Conservation (phyloP, 2,113 vertebrate species). For the Gila orcuttii region DNA sequence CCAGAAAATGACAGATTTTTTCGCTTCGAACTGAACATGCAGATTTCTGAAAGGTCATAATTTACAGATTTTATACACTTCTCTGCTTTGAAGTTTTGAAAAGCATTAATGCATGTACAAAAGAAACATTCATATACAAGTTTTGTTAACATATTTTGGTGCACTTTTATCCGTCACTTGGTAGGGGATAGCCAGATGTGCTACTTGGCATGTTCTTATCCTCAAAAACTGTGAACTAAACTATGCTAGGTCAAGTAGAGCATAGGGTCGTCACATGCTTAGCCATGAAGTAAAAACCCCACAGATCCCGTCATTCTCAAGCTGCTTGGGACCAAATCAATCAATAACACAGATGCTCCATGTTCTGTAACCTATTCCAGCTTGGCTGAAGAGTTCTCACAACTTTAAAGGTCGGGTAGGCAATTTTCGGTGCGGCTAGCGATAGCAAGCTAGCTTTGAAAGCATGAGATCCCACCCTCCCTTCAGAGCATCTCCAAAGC, state of each 20-base stretch:
- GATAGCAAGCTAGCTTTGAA: too few relatives aligned
- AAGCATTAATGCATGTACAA: neutral
- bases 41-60: slow-evolving; percentile 50
- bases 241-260: neutral
- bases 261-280: neutral
- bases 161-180: neutral
- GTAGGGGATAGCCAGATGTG: neutral
- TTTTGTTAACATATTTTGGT: neutral
- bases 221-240: slow-evolving; percentile 12
- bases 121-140: neutral
- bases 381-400: neutral
- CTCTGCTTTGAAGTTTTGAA: neutral
- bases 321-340: slow-evolving; percentile 52
- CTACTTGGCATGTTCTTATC: neutral
- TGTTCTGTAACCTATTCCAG: slow-evolving; percentile 50
- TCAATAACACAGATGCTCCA: slow-evolving; percentile 55
- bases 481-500: too few relatives aligned
- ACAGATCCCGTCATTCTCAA: slow-evolving; percentile 39
- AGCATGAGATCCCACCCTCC: too few relatives aligned
- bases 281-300: neutral
- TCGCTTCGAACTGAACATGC: slow-evolving; percentile 28
- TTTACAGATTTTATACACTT: slow-evolving; percentile 32
- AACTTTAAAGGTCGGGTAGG: too few relatives aligned
- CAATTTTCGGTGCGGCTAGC: too few relatives aligned
- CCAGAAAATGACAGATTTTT: slow-evolving; percentile 34